Base-by-base conservation (phyloP, 2,113 vertebrate species). In the Cebidichthys violaceus region DNA sequence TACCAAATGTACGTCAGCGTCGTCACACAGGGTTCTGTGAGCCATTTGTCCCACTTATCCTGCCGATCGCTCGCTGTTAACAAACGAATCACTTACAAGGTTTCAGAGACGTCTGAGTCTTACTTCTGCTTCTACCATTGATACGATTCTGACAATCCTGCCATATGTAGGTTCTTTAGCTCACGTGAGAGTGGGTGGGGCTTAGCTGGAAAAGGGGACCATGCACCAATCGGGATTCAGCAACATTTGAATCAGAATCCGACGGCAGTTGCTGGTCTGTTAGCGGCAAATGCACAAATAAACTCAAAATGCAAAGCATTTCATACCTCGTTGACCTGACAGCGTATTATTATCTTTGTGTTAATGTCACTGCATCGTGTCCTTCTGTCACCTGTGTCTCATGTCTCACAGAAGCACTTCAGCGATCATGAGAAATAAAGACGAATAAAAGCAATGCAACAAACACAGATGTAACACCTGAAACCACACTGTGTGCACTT, bases 1-100 rank as follows among this genome's bases (percentile, higher is more conserved):
- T 1, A 77, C 70, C 68, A 85, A 82, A 83, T 90, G 87, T 90
- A 90, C 47, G 83, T 87, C 68, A 52, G 35, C 31, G 74, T 84
- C 50, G 43, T 87, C 54, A 33, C 71, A 15, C 27, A 3, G 84
- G 82, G 85, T 91, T 77, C 77, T 81, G 78, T 55, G n/a, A 66
- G 35, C 67, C 61, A 76, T 89, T 91, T 90, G 86, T 75, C 81
- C 39, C 77, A 60, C 75, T 89, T 79, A 75, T 37, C 73, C 61
- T 0, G 0, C 33, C n/a, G 3, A 47, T 75, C 33, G 18, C 35
- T 33, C 3, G 2, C 29, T 47, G 43, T 57, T 82, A 75, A 86
- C 83, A 82, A 85, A 81, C 85, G 83, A 74, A 75, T 83, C 65
- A 39, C 8, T 9, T n/a, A n/a, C n/a, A 59, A 22, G 17, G 5